These are phyloP conservation scores for Monodelphis domestica DNA, from an alignment of 2,797 vertebrate species.

Conservation along the genomic window DNA sequence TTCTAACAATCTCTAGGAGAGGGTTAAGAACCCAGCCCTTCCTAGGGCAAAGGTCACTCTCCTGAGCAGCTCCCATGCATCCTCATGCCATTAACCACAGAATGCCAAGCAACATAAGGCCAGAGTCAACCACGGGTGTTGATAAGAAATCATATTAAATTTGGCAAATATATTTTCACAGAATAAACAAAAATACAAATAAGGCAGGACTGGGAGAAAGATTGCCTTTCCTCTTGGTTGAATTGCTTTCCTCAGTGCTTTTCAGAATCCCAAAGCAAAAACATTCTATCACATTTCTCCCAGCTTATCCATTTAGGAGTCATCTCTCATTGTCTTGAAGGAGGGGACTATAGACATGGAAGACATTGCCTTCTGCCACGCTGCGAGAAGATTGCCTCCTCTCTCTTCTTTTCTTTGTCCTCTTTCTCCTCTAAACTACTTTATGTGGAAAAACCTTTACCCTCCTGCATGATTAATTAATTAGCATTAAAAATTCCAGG, in stretches of 20 bases:
- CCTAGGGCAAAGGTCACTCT: not conserved
- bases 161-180: not conserved
- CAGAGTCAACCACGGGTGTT: not conserved
- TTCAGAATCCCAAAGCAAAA: too few species aligned
- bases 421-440: not conserved
- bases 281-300: too few species aligned
- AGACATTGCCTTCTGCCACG: not conserved
- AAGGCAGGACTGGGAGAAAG: not conserved
- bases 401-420: not conserved
- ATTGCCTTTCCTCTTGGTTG: not conserved
- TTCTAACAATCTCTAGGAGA: not conserved
- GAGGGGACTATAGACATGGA: not conserved
- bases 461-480: too few species aligned
- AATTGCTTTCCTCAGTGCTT: not conserved
- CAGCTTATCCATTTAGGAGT: not conserved
- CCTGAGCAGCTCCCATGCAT: not conserved
- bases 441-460: not conserved
- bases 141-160: not conserved
- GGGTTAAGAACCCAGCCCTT: not conserved
- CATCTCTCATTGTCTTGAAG: not conserved
- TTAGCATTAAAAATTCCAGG: not conserved
- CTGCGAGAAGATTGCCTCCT: not conserved
- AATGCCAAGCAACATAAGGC: not conserved
- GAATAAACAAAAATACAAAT: not conserved
- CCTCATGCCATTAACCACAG: not conserved